Base-by-base conservation (phyloP, 2,888 invertebrate genomes). In the Heteromurus nitidus region DNA sequence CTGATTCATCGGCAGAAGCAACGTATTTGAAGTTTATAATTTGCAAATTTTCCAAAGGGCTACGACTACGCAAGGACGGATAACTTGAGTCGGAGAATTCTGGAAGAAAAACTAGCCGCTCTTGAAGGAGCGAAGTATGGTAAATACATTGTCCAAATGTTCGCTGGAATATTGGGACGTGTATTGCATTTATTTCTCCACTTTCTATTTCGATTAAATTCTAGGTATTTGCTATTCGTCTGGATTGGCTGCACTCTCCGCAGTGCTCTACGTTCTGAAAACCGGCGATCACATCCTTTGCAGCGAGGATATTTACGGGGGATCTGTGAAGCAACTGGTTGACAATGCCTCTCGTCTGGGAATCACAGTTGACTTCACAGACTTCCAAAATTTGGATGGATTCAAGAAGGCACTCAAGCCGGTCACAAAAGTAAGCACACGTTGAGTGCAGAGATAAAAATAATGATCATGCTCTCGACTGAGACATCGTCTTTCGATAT, bases 61-160 rank as follows among this genome's bases (percentile, higher is more conserved):
- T 98, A 91, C 89, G 97, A 97, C 87, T 99, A 99, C 89, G 94
- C 95, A 0, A 92, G 99, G 88, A 95, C 96, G 88, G 97, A 97
- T 50, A 99, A 99, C 90, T 99, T 99, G 24, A 95, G 96, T 0
- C 92, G 99, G 83, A 93, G 94, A 85, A 94, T 94, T 20, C 90
- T 99, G 81, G 97, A 99, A 90, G 91, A 93, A 86, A 96, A 96
- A 88, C 89, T 99, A 55, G 98, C 99, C 1, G 92, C 95, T 0
- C 89, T 99, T 76, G 99, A 99, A 88, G 93, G 93, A 87, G 99
- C 94, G 13, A 95, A 96, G 89, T 91, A 96, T 90, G 96, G 94
- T 85, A 88, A 87, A 87, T 55, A 26, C 36, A 26, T 13, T 64
- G 18, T n/a, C n/a, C n/a, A n/a, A n/a, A n/a, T n/a, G n/a, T n/a